Percentiles rank a stretch among this genome's conserved stretches.
Conservation (phyloP, 2,888 invertebrate species). For the Philonicus albiceps region DNA sequence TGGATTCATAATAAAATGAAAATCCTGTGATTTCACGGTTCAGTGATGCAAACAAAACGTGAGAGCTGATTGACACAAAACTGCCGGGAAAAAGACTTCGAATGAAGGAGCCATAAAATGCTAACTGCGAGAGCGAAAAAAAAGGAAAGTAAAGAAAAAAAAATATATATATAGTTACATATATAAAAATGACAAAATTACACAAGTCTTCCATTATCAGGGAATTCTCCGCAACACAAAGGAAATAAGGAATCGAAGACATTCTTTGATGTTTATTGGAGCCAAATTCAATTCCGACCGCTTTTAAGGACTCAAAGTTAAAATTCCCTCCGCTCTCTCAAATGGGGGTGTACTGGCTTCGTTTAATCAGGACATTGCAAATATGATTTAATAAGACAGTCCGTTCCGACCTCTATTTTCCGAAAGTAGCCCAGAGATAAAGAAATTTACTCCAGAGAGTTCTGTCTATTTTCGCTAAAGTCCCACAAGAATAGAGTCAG, state of each 20-base stretch:
- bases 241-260: constrained; percentile 10
- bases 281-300: not conserved
- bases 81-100: not conserved
- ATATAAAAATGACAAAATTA: constrained; percentile 23
- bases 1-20: constrained; percentile 23
- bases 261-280: constrained; percentile 19
- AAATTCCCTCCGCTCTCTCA: not conserved
- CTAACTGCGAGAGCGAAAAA: not conserved
- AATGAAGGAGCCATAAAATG: constrained; percentile 18
- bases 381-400: not conserved
- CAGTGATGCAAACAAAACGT: constrained; percentile 27
- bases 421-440: not conserved
- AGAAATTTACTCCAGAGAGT: not conserved
- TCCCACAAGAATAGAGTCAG: not conserved
- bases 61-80: constrained; percentile 25
- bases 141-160: not conserved
- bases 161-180: not conserved
- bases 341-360: not conserved
- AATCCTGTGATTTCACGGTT: constrained; percentile 34
- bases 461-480: not conserved
- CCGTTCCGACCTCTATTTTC: not conserved
- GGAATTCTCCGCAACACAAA: not conserved
- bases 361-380: not conserved
- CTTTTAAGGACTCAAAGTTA: constrained; percentile 11
- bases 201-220: constrained; percentile 12